Evolutionary conservation across 2,888 invertebrate species (phyloP).

Genomic region (Pomacea canaliculata): DNA sequence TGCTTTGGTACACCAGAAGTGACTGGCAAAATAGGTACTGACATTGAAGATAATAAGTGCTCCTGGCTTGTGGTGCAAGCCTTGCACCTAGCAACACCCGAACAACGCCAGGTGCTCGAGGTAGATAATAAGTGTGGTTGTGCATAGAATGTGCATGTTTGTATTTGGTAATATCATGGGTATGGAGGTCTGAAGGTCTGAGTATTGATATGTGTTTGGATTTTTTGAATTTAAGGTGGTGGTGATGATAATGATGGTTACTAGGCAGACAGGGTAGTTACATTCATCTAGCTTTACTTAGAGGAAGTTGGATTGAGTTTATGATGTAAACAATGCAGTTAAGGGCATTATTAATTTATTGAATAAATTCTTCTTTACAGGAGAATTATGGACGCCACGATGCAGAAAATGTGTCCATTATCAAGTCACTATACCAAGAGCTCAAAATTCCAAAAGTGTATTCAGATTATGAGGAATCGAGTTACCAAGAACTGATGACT

Average conservation of each 20-base stretch:
- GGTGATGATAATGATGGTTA: no score
- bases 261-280: no score
- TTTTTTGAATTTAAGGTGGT: no score
- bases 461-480: conserved; percentile 63
- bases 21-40: conserved; percentile 91
- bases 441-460: conserved; percentile 59
- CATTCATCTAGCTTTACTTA: no score
- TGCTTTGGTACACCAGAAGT: conserved; percentile 88
- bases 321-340: no score
- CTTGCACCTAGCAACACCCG: conserved; percentile 69
- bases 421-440: conserved; percentile 63
- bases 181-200: no score
- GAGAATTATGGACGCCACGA: conserved; percentile 64
- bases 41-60: conserved; percentile 96
- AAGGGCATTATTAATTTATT: no score
- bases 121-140: conserved; percentile 38
- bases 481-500: conserved; percentile 53
- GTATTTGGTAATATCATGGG: no score
- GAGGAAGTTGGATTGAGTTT: no score
- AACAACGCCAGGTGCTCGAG: conserved; percentile 58
- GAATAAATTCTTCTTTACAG: conserved; percentile 39
- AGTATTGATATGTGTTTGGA: no score
- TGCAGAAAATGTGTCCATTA: conserved; percentile 51
- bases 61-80: conserved; percentile 94
- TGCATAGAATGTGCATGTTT: background rate